A percentile compares a stretch with the other conserved stretches of the same genome.
Conservation (phyloP, 2,113 vertebrate species). For the Paracanthobrama guichenoti region DNA sequence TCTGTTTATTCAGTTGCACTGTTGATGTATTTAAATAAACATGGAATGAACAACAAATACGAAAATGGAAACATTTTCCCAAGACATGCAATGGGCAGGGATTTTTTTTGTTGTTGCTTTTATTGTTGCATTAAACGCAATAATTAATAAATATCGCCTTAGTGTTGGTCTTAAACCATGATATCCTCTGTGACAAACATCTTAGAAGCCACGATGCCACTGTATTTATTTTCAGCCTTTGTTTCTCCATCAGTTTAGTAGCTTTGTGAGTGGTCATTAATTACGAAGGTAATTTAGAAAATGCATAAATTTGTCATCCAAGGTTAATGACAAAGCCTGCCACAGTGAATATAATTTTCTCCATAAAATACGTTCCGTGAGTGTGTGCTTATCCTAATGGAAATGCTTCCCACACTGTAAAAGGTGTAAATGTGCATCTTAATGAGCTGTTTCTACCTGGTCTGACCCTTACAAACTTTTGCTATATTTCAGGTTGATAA, state of each 20-base stretch:
- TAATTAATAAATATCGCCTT: background rate
- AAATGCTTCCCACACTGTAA: constrained; percentile 9
- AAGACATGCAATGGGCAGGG: background rate
- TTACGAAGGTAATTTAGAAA: constrained; percentile 22
- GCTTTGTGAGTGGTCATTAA: constrained; percentile 32
- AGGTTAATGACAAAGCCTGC: constrained; percentile 22
- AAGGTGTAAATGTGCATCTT: constrained; percentile 17
- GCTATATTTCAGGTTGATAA: background rate
- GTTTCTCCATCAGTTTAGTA: constrained; percentile 21
- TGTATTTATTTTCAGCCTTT: constrained; percentile 9
- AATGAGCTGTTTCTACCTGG: background rate
- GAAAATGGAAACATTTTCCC: constrained; percentile 10
- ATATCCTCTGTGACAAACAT: background rate
- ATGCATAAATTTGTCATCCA: constrained; percentile 29
- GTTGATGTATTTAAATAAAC: constrained; percentile 15
- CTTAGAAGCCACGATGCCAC: background rate
- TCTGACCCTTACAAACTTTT: background rate
- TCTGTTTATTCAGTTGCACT: constrained; percentile 3
- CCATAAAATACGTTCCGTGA: background rate
- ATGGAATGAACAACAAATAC: background rate
- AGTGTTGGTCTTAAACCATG: background rate
- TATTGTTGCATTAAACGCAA: background rate
- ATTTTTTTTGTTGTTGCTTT: background rate
- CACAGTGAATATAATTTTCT: constrained; percentile 16
- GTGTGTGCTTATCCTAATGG: constrained; percentile 7